Evolutionary conservation across 2,113 vertebrate genomes (phyloP).

Genomic region (Ceratotherium simum): DNA sequence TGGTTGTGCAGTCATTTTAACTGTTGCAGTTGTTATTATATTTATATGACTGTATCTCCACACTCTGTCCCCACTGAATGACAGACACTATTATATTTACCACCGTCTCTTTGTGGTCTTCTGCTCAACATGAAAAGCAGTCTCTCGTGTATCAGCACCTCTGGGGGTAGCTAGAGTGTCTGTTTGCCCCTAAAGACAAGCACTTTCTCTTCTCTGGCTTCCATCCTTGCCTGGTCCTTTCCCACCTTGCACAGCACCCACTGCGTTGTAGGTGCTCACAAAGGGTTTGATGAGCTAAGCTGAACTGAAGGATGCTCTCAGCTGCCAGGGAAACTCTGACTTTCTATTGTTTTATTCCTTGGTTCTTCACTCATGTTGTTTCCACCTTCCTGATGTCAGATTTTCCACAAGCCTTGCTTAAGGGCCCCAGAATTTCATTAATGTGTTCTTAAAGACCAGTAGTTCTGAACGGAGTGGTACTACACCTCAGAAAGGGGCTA

Average conservation of each 20-base stretch:
- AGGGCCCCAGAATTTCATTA: background rate
- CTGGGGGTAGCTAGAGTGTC: background rate
- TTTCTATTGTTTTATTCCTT: background rate
- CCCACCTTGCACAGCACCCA: background rate
- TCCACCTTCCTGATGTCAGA: background rate
- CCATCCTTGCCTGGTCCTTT: background rate
- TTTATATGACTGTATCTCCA: background rate
- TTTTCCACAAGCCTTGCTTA: background rate
- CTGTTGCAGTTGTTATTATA: background rate
- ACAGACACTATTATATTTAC: background rate
- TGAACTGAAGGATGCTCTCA: background rate
- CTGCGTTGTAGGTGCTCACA: background rate
- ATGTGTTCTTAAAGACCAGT: background rate
- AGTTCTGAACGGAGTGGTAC: background rate
- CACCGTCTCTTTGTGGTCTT: background rate
- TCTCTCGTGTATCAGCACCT: background rate
- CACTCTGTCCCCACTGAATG: background rate
- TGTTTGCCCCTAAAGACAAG: background rate
- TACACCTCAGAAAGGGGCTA: background rate
- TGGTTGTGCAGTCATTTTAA: background rate
- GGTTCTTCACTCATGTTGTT: background rate
- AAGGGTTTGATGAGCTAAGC: background rate
- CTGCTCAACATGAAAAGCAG: background rate
- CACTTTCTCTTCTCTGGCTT: background rate
- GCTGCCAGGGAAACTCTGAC: background rate